Conservation (phyloP, 1,140 invertebrate genomes). For the Coptotermes formosanus region DNA sequence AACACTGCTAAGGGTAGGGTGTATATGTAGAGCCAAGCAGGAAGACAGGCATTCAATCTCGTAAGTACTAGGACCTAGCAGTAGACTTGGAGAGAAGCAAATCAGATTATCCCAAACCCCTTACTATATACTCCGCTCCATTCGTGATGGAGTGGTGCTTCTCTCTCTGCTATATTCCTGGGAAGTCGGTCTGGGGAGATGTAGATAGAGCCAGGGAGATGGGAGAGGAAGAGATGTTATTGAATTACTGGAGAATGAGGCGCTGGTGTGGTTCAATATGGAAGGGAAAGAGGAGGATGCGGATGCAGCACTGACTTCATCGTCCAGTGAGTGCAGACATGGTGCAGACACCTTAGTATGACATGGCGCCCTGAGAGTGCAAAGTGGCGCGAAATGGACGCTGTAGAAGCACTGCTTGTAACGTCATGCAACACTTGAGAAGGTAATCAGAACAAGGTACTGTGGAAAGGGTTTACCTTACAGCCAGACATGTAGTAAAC, state of each 20-base stretch:
- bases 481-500: no score
- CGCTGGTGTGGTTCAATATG: background rate
- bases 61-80: background rate
- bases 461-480: no score
- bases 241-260: slow-evolving; percentile 20
- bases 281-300: no score
- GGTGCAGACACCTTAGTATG: no score
- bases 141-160: background rate
- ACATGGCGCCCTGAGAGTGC: no score
- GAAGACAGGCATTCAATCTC: slow-evolving; percentile 25
- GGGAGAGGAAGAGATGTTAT: slow-evolving; percentile 8
- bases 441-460: no score
- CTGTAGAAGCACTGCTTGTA: no score
- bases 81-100: slow-evolving; percentile 24
- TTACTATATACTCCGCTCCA: background rate
- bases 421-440: no score
- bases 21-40: background rate
- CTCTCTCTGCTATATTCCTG: background rate
- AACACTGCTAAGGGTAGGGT: background rate
- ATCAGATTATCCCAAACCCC: slow-evolving; percentile 25
- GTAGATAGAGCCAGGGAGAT: slow-evolving; percentile 2
- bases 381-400: no score
- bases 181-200: background rate
- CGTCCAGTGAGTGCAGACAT: no score
- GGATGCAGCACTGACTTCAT: no score